A percentile compares a stretch with the other conserved stretches of the same genome.
These are phyloP conservation scores for Drosophila auraria DNA, from an alignment of 1,140 invertebrate genomes.

Conservation along the genomic window DNA sequence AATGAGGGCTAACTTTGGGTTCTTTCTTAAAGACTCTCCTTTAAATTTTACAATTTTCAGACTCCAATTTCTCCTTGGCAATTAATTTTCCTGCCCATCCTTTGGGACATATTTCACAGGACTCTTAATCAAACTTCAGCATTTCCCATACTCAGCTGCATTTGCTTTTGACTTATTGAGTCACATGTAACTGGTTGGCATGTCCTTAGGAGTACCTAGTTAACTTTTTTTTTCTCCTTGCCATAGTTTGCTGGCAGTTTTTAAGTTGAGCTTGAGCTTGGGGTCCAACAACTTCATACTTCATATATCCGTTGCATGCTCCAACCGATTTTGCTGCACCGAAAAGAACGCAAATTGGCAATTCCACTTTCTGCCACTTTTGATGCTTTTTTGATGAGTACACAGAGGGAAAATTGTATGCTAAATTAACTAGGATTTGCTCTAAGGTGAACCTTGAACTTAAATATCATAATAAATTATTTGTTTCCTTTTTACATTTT, in stretches of 20 bases:
- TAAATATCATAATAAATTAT: too few species aligned
- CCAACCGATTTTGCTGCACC: slow-evolving; percentile 22
- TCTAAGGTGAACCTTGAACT: too few species aligned
- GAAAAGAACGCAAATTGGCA: slow-evolving; percentile 68
- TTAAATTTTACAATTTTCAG: too few species aligned
- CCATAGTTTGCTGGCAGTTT: slow-evolving; percentile 41
- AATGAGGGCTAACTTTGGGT: neutral
- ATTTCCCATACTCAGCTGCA: slow-evolving; percentile 14
- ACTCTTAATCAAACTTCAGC: slow-evolving; percentile 26
- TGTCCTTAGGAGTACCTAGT: slow-evolving; percentile 51
- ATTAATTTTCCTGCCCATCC: slow-evolving; percentile 34
- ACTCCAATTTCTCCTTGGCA: neutral
- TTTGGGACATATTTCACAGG: slow-evolving; percentile 21
- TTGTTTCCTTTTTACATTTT: too few species aligned
- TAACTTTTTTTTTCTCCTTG: slow-evolving; percentile 41
- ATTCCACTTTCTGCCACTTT: slow-evolving; percentile 73
- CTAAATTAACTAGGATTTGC: too few species aligned
- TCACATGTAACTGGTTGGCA: slow-evolving; percentile 51
- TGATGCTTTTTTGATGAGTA: slow-evolving; percentile 74
- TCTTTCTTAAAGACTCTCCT: neutral
- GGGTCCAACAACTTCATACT: slow-evolving; percentile 33
- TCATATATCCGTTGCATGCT: slow-evolving; percentile 24
- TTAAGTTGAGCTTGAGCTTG: slow-evolving; percentile 35
- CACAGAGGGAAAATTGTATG: slow-evolving; percentile 8
- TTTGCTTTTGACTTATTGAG: slow-evolving; percentile 53